Conservation (phyloP, 2,113 vertebrate species). For the Paracanthobrama guichenoti region DNA sequence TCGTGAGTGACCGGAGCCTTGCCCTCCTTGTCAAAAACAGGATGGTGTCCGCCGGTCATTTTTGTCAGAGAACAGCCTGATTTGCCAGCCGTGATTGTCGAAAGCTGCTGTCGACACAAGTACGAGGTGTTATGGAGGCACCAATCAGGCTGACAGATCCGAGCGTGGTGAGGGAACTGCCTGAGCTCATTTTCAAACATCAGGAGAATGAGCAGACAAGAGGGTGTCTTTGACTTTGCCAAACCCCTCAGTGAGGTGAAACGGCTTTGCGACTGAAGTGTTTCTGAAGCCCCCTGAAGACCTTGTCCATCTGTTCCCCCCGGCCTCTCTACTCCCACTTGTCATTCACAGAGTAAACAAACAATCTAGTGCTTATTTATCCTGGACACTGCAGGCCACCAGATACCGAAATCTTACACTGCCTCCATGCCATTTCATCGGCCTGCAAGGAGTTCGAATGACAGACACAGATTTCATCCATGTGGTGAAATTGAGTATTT, state of each 20-base stretch:
- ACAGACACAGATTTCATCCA: constrained; percentile 21
- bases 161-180: constrained; percentile 53
- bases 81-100: constrained; percentile 66
- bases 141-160: constrained; percentile 62
- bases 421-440: not conserved
- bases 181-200: constrained; percentile 50
- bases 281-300: constrained; percentile 61
- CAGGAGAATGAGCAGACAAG: constrained; percentile 44
- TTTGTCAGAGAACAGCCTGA: constrained; percentile 65
- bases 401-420: constrained; percentile 39
- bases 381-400: constrained; percentile 44
- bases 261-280: constrained; percentile 55
- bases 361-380: constrained; percentile 63
- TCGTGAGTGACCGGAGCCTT: constrained; percentile 67
- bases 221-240: constrained; percentile 49
- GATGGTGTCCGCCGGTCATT: constrained; percentile 64
- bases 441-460: constrained; percentile 7
- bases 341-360: constrained; percentile 61
- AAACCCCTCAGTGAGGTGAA: constrained; percentile 49
- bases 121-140: constrained; percentile 54
- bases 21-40: constrained; percentile 62
- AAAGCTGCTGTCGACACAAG: constrained; percentile 57
- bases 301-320: constrained; percentile 71
- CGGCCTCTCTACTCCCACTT: constrained; percentile 64
- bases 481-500: not conserved